Conservation (phyloP, 2,888 invertebrate species). For the Leptopilina myrica region DNA sequence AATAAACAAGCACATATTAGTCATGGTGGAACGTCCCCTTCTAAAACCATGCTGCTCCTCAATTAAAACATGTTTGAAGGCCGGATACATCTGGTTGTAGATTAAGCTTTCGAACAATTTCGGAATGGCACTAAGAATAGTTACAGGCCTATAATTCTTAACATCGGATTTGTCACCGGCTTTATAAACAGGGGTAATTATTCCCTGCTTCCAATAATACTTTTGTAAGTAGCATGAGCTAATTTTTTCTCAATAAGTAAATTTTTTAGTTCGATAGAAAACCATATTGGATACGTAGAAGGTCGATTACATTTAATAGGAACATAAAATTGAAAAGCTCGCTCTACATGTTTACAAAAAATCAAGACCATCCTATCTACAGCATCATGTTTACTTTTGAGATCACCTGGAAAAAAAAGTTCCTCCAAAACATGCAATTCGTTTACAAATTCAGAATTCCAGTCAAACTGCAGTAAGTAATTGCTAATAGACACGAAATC, state of each 20-base stretch:
- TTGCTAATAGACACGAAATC: background rate
- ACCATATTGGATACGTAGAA: conserved; percentile 28
- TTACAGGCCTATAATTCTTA: too few relatives aligned
- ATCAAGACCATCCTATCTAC: background rate
- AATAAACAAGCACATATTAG: too few relatives aligned
- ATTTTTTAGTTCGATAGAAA: conserved; percentile 7
- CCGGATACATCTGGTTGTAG: too few relatives aligned
- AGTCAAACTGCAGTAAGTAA: background rate
- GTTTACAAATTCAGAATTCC: background rate
- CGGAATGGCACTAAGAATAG: too few relatives aligned
- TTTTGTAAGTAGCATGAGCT: conserved; percentile 13
- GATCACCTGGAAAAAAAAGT: background rate
- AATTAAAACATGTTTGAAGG: too few relatives aligned
- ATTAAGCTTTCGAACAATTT: too few relatives aligned
- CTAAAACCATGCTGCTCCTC: too few relatives aligned
- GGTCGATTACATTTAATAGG: background rate
- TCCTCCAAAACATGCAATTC: background rate
- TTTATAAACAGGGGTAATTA: too few relatives aligned
- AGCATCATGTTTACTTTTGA: background rate
- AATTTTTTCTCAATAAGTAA: conserved; percentile 13
- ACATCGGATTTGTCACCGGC: too few relatives aligned
- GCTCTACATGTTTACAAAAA: background rate
- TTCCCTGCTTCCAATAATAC: too few relatives aligned
- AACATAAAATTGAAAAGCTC: background rate
- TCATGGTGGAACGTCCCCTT: too few relatives aligned